Conservation (phyloP, 23 tunicate species). For the Styela clava region DNA sequence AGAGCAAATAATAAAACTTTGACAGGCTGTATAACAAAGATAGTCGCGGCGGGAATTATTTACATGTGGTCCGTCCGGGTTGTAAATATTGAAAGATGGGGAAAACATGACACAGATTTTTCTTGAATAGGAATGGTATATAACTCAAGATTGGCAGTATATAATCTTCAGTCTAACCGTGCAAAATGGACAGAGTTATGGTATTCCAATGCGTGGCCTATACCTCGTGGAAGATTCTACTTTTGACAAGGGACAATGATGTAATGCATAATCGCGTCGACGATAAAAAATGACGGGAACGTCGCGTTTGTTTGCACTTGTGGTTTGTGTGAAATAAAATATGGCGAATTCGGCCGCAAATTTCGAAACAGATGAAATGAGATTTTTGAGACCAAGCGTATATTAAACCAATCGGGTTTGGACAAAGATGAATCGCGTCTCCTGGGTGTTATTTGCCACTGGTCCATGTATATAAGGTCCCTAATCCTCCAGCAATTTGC, state of each 20-base stretch:
- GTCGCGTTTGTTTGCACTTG: not conserved
- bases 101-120: not conserved
- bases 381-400: no score
- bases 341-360: not conserved
- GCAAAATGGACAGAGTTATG: no score
- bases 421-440: no score
- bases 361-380: not conserved
- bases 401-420: no score
- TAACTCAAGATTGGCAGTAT: no score
- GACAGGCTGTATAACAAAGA: not conserved
- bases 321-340: not conserved
- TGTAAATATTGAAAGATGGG: not conserved
- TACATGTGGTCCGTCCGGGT: not conserved
- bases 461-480: no score
- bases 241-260: not conserved
- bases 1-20: not conserved
- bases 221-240: no score
- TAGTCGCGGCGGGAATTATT: not conserved
- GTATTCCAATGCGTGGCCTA: no score
- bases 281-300: not conserved
- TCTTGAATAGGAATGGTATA: no score
- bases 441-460: no score
- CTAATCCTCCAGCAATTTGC: no score
- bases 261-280: not conserved
- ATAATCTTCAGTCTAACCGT: no score